Conservation (phyloP, 2,888 invertebrate species). For the Ochropleura leucogaster region DNA sequence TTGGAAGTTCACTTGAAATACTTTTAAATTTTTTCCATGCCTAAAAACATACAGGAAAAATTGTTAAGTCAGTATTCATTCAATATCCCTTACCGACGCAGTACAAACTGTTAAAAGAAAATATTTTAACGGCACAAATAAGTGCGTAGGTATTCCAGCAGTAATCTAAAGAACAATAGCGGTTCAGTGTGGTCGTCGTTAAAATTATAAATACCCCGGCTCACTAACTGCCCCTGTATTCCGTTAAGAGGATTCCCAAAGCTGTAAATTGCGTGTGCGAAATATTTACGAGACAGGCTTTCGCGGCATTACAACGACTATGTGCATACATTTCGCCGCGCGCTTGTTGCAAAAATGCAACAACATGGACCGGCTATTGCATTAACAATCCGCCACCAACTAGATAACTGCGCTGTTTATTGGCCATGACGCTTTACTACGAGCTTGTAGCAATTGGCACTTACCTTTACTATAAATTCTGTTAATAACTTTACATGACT, state of each 20-base stretch:
- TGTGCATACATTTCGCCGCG: constrained; percentile 82
- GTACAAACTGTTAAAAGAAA: constrained; percentile 16
- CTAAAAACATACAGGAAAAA: background rate
- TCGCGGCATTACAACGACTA: constrained; percentile 86
- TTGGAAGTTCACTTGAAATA: background rate
- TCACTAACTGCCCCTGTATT: constrained; percentile 88
- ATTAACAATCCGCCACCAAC: constrained; percentile 73
- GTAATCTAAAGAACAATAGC: constrained; percentile 77
- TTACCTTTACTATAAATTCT: constrained; percentile 60
- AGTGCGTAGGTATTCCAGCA: constrained; percentile 64
- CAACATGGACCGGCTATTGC: constrained; percentile 72
- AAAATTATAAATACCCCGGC: constrained; percentile 85
- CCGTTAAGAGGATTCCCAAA: constrained; percentile 89
- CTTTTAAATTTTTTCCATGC: background rate
- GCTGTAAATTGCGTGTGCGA: constrained; percentile 88
- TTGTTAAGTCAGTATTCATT: background rate
- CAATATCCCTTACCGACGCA: background rate
- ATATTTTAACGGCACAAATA: constrained; percentile 35
- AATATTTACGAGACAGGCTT: constrained; percentile 90
- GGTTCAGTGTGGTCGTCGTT: constrained; percentile 76
- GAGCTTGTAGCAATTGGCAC: constrained; percentile 65
- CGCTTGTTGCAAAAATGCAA: constrained; percentile 85
- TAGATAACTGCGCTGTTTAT: constrained; percentile 76
- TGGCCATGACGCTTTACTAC: constrained; percentile 69
- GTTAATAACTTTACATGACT: constrained; percentile 55